Conservation (phyloP, 2,797 vertebrate species). For the Lacerta agilis region DNA sequence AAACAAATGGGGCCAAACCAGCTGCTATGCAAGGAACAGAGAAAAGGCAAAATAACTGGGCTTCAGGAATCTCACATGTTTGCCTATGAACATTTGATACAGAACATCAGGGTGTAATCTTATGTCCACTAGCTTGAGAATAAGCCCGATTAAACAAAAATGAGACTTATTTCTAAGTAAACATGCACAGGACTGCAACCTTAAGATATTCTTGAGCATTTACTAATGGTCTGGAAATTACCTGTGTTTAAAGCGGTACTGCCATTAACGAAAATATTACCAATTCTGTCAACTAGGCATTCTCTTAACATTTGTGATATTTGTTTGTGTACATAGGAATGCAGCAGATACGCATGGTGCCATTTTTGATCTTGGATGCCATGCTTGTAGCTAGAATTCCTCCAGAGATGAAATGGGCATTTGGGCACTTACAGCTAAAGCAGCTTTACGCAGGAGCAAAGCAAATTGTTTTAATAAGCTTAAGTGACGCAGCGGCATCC, state of each 20-base stretch:
- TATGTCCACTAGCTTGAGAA: neutral
- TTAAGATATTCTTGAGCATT: neutral
- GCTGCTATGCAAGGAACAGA: neutral
- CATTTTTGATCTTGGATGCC: neutral
- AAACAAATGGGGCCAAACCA: neutral
- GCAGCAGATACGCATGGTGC: no score
- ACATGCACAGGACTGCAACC: neutral
- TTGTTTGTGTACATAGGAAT: neutral
- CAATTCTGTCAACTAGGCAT: neutral
- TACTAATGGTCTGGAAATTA: neutral
- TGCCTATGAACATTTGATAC: neutral
- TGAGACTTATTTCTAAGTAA: neutral
- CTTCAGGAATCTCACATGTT: neutral
- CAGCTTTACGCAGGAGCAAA: neutral
- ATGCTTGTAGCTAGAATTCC: neutral
- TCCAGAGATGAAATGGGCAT: neutral
- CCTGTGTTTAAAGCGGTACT: neutral
- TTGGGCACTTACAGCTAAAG: neutral
- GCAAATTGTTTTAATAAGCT: neutral
- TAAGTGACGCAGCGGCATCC: neutral
- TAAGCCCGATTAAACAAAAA: neutral
- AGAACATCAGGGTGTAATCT: neutral
- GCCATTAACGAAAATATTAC: neutral
- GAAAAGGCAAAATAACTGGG: neutral
- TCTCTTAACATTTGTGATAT: neutral